These are phyloP conservation scores for Syrmaticus mikado DNA, from an alignment of 2,113 vertebrate species.

Conservation along the genomic window DNA sequence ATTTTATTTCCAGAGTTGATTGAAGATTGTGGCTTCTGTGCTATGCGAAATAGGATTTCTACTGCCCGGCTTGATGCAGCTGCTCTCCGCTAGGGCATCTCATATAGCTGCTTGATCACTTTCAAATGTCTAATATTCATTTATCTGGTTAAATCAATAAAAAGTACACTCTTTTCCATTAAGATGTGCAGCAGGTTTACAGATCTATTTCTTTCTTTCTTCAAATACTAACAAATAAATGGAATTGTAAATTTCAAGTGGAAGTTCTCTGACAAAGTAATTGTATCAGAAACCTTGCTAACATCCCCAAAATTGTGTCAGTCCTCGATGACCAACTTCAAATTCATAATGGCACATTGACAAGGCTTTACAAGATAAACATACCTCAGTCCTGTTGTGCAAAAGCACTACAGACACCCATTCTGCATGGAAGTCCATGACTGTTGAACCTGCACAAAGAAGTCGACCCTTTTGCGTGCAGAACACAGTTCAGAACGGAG, in stretches of 20 bases:
- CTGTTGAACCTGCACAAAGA: neutral
- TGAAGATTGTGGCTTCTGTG: constrained; percentile 4
- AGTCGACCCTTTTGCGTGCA: fast-evolving
- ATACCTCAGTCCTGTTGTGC: neutral
- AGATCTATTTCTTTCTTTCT: constrained; percentile 22
- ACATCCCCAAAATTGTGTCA: neutral
- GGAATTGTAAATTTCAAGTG: constrained; percentile 14
- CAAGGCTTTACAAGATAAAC: neutral
- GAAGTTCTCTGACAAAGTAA: constrained; percentile 20
- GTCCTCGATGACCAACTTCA: neutral
- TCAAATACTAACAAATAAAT: constrained; percentile 22
- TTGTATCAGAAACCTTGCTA: constrained; percentile 6
- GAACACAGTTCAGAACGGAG: fast-evolving
- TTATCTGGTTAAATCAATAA: constrained; percentile 42
- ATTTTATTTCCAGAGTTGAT: constrained; percentile 34
- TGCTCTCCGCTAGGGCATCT: neutral
- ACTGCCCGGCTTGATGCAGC: neutral
- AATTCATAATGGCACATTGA: constrained; percentile 30
- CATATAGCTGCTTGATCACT: neutral
- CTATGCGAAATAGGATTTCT: constrained; percentile 9
- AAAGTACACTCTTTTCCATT: constrained; percentile 40
- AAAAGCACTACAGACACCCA: neutral
- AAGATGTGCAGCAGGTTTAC: constrained; percentile 29
- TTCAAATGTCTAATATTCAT: constrained; percentile 27
- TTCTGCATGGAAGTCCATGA: neutral